Conservation (phyloP, 2,113 vertebrate species). For the Hippocampus abdominalis region DNA sequence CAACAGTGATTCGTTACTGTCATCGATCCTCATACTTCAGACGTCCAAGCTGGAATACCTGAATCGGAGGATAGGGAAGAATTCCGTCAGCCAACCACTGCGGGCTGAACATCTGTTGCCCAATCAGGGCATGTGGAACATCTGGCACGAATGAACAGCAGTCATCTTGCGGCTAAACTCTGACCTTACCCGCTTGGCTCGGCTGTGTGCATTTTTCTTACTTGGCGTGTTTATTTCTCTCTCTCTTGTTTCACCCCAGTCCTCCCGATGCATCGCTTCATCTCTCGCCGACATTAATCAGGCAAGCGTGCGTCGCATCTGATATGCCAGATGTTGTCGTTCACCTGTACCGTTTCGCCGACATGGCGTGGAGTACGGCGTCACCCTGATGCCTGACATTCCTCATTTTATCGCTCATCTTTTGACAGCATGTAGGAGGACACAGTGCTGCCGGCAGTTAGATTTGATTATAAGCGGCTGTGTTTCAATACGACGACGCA, state of each 20-base stretch:
- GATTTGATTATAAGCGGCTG: not conserved
- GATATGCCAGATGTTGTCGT: not conserved
- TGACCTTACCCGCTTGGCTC: conserved; percentile 43
- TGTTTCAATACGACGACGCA: conserved; percentile 18
- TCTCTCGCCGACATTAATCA: conserved; percentile 13
- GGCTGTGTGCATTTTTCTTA: conserved; percentile 2
- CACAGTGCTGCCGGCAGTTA: not conserved
- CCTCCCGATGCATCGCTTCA: not conserved
- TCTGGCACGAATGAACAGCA: conserved; percentile 46
- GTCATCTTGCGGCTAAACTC: conserved; percentile 38
- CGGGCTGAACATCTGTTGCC: conserved; percentile 47
- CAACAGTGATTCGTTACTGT: not conserved
- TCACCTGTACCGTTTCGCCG: conserved; percentile 11
- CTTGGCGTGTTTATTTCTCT: not conserved
- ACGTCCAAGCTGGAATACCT: conserved; percentile 34
- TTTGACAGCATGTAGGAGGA: conserved; percentile 1
- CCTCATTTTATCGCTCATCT: conserved; percentile 17
- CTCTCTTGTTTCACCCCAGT: not conserved
- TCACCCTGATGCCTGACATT: conserved; percentile 22
- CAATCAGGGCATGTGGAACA: conserved; percentile 58
- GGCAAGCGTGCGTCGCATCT: conserved; percentile 7
- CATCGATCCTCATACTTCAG: not conserved
- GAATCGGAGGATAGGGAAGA: conserved; percentile 22
- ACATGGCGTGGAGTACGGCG: conserved; percentile 6
- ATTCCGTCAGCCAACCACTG: conserved; percentile 43